Evolutionary conservation across 2,888 invertebrate species (phyloP).

Genomic region (Drosophila melanosoma): DNA sequence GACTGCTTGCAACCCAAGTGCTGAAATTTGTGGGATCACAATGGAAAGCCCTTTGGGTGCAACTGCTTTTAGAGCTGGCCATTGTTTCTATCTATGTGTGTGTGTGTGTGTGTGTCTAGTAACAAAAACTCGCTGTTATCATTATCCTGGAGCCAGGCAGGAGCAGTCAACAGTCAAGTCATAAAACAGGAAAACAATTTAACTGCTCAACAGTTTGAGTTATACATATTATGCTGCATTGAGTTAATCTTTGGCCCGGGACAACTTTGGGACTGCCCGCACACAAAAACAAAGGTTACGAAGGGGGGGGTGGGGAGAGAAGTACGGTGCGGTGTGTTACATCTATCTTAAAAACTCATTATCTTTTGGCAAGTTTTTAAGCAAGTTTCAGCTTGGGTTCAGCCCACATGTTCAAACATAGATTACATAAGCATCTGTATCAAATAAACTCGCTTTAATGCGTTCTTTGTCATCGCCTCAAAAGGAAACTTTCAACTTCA

Average conservation of each 20-base stretch:
- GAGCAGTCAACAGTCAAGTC: slow-evolving; percentile 47
- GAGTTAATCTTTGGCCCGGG: slow-evolving; percentile 54
- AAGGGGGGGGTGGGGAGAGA: background rate
- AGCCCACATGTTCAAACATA: slow-evolving; percentile 57
- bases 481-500: slow-evolving; percentile 59
- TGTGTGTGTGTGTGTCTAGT: slow-evolving; percentile 26
- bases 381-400: slow-evolving; percentile 40
- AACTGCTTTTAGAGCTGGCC: slow-evolving; percentile 48
- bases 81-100: slow-evolving; percentile 14
- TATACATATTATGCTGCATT: slow-evolving; percentile 54
- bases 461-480: slow-evolving; percentile 40
- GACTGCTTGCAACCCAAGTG: slow-evolving; percentile 65
- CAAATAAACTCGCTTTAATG: slow-evolving; percentile 71
- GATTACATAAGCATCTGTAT: slow-evolving; percentile 58
- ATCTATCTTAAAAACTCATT: slow-evolving; percentile 79
- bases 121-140: slow-evolving; percentile 64
- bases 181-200: slow-evolving; percentile 65
- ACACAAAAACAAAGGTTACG: background rate
- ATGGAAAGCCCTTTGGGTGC: slow-evolving; percentile 69
- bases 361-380: slow-evolving; percentile 77
- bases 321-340: slow-evolving; percentile 14
- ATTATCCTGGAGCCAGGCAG: slow-evolving; percentile 68
- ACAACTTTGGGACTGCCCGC: slow-evolving; percentile 25
- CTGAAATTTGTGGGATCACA: slow-evolving; percentile 55
- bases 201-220: slow-evolving; percentile 58